These are phyloP conservation scores for Pammene aurita DNA, from an alignment of 2,888 invertebrate species.

Conservation along the genomic window DNA sequence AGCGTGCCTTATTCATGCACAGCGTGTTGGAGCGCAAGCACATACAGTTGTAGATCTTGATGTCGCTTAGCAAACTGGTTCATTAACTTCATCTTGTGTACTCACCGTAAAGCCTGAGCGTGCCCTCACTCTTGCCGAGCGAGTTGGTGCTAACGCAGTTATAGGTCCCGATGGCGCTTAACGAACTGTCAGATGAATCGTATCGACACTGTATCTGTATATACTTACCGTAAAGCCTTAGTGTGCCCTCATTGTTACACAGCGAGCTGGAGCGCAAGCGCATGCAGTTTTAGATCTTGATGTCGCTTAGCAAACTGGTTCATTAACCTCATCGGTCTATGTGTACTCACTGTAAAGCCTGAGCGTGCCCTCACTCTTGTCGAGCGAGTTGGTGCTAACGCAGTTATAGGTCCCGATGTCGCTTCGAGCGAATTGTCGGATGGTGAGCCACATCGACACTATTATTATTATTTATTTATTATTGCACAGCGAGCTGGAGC, in stretches of 20 bases:
- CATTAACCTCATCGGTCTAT: too few species aligned
- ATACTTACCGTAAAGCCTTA: too few species aligned
- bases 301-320: too few species aligned
- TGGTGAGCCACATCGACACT: conserved; percentile 89
- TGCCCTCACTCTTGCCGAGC: conserved; percentile 89
- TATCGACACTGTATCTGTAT: conserved; percentile 86
- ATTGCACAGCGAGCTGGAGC: conserved; percentile 90
- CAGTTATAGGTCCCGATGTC: conserved; percentile 90
- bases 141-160: conserved; percentile 92
- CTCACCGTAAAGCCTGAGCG: conserved; percentile 86
- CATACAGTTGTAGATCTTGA: too few species aligned
- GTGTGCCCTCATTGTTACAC: too few species aligned
- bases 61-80: too few species aligned
- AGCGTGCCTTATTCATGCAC: too few species aligned
- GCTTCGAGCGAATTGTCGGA: conserved; percentile 81
- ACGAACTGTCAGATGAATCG: conserved; percentile 85
- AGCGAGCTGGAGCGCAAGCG: too few species aligned
- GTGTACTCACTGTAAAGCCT: conserved; percentile 86
- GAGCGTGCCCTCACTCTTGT: conserved; percentile 89
- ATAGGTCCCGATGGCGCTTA: conserved; percentile 85
- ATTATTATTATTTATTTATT: too few species aligned
- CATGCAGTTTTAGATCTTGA: too few species aligned
- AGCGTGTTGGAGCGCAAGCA: too few species aligned
- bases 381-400: conserved; percentile 90
- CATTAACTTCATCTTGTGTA: conserved; percentile 11